Conservation (phyloP, 1,140 invertebrate genomes). For the Drosophila serrata region DNA sequence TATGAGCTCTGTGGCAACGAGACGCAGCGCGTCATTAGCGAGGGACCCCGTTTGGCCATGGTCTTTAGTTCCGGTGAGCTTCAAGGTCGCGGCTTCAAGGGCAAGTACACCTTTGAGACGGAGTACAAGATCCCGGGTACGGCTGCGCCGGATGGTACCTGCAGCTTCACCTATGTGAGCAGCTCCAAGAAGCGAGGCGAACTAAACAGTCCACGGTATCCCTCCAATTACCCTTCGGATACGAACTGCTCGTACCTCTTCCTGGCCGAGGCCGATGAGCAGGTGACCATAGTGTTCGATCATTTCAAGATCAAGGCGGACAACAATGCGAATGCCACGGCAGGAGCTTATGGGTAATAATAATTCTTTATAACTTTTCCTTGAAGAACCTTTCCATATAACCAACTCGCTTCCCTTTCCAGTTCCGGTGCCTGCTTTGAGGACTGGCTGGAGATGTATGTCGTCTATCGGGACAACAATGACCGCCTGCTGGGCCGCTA, state of each 20-base stretch:
- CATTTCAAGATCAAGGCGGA: constrained; percentile 95
- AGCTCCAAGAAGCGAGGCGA: constrained; percentile 93
- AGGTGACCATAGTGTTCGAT: constrained; percentile 96
- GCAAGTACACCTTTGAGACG: constrained; percentile 86
- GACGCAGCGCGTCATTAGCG: constrained; percentile 91
- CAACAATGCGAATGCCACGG: constrained; percentile 87
- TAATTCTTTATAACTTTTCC: background rate
- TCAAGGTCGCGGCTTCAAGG: constrained; percentile 96
- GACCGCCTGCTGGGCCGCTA: constrained; percentile 94
- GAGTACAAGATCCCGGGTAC: constrained; percentile 98
- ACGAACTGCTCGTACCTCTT: constrained; percentile 97
- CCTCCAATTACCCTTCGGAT: constrained; percentile 97
- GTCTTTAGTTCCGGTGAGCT: constrained; percentile 96
- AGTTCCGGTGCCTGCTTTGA: constrained; percentile 92
- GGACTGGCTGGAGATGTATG: constrained; percentile 97
- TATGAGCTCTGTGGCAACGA: constrained; percentile 95
- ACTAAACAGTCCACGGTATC: constrained; percentile 98
- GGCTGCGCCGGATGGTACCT: constrained; percentile 94
- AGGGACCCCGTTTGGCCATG: constrained; percentile 96
- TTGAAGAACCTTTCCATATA: no score
- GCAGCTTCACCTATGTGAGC: constrained; percentile 96
- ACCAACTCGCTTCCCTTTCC: constrained; percentile 11
- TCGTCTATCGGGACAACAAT: constrained; percentile 92
- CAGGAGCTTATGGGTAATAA: constrained; percentile 87
- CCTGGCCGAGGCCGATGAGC: constrained; percentile 93